Conservation (phyloP, 2,888 invertebrate genomes). For the Lasioglossum calceatum region DNA sequence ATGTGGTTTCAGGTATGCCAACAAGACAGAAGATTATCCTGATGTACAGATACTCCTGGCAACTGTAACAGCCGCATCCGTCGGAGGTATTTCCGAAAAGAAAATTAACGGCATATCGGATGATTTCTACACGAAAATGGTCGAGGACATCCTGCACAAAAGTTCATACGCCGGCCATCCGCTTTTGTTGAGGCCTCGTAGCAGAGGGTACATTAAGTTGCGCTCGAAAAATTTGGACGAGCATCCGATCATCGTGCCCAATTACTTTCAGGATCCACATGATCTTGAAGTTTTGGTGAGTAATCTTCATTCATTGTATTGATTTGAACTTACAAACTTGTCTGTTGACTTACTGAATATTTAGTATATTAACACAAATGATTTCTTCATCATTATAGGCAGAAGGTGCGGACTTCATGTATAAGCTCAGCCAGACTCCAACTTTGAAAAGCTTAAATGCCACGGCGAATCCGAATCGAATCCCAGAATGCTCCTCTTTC, state of each 20-base stretch:
- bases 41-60: constrained; percentile 53
- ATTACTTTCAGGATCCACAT: constrained; percentile 91
- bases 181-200: constrained; percentile 51
- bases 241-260: constrained; percentile 93
- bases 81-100: constrained; percentile 23
- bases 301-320: background rate
- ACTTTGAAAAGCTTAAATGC: constrained; percentile 36
- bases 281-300: constrained; percentile 87
- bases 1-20: constrained; percentile 43
- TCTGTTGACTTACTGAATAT: background rate
- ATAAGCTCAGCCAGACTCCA: constrained; percentile 20
- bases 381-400: background rate
- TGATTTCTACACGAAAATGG: background rate
- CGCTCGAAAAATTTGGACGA: constrained; percentile 87
- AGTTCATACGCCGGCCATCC: constrained; percentile 31
- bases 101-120: background rate
- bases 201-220: constrained; percentile 86
- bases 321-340: background rate
- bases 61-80: constrained; percentile 8
- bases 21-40: constrained; percentile 27
- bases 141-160: constrained; percentile 21
- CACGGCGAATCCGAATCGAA: constrained; percentile 22
- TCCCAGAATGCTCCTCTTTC: constrained; percentile 34
- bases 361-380: background rate
- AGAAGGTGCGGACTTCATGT: background rate